These are phyloP conservation scores for Misgurnus anguillicaudatus DNA, from an alignment of 2,113 vertebrate species.

Conservation along the genomic window DNA sequence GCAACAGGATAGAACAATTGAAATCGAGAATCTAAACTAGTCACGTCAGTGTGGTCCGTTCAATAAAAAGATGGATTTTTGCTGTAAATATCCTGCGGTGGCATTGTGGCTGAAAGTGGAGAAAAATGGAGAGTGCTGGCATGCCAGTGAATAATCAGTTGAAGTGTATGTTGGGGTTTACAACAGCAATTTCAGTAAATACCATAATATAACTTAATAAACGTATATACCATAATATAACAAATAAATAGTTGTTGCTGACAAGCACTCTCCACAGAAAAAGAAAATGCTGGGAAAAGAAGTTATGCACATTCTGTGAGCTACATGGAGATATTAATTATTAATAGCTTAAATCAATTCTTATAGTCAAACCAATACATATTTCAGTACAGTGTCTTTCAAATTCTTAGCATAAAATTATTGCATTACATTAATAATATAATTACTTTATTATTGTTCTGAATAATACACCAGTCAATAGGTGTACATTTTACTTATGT, in stretches of 20 bases:
- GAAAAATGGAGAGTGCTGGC: background rate
- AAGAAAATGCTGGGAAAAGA: background rate
- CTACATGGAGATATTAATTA: background rate
- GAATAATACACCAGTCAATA: slow-evolving; percentile 78
- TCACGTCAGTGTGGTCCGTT: slow-evolving; percentile 16
- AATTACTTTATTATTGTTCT: slow-evolving; percentile 76
- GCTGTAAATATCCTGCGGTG: slow-evolving; percentile 17
- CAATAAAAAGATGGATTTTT: slow-evolving; percentile 45
- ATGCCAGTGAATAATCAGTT: too few relatives aligned
- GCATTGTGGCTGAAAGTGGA: slow-evolving; percentile 7
- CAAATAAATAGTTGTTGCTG: background rate
- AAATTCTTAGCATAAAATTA: slow-evolving; percentile 57
- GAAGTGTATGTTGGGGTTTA: background rate
- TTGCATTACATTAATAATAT: slow-evolving; percentile 74
- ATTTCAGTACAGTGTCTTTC: too few relatives aligned
- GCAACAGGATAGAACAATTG: slow-evolving; percentile 40
- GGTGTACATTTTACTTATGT: slow-evolving; percentile 83
- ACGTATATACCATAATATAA: background rate
- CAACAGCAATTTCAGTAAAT: background rate
- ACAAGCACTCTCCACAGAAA: too few relatives aligned
- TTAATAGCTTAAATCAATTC: slow-evolving; percentile 54
- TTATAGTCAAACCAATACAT: too few relatives aligned
- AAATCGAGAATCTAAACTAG: slow-evolving; percentile 45
- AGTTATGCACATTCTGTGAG: too few relatives aligned
- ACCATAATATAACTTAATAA: background rate